Evolutionary conservation across 2,797 vertebrate species (phyloP).

Genomic region (Pterois miles): DNA sequence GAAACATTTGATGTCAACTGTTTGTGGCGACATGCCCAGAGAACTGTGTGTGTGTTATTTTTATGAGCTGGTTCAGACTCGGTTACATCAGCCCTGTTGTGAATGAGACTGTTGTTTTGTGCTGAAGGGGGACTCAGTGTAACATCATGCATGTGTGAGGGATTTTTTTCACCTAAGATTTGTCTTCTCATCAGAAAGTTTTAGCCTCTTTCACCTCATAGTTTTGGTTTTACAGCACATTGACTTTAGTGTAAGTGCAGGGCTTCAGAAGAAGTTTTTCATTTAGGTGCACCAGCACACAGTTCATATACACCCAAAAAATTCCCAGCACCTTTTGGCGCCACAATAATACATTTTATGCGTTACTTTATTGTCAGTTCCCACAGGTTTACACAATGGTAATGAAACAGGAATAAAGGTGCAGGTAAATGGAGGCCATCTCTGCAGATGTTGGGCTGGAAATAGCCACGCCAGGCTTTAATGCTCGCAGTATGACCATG

Average conservation of each 20-base stretch:
- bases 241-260: neutral
- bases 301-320: neutral
- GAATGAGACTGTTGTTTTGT: neutral
- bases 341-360: neutral
- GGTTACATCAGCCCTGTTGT: neutral
- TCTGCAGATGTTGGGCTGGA: neutral
- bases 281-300: neutral
- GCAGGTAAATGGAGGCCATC: neutral
- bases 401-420: neutral
- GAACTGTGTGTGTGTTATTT: slow-evolving; percentile 2
- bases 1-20: slow-evolving; percentile 30
- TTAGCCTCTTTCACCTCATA: neutral
- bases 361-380: neutral
- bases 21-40: slow-evolving; percentile 33
- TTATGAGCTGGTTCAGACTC: slow-evolving; percentile 6
- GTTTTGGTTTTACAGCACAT: neutral
- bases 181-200: neutral
- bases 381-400: too few relatives aligned
- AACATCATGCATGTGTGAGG: neutral
- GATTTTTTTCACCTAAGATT: too few relatives aligned
- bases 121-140: too few relatives aligned
- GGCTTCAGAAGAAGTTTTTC: neutral
- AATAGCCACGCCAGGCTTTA: too few relatives aligned
- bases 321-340: neutral
- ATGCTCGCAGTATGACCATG: too few relatives aligned